A percentile compares a stretch with the other conserved stretches of the same genome.
Evolutionary conservation across 2,888 invertebrate genomes (phyloP).

Genomic region (Serrognathus titanus): DNA sequence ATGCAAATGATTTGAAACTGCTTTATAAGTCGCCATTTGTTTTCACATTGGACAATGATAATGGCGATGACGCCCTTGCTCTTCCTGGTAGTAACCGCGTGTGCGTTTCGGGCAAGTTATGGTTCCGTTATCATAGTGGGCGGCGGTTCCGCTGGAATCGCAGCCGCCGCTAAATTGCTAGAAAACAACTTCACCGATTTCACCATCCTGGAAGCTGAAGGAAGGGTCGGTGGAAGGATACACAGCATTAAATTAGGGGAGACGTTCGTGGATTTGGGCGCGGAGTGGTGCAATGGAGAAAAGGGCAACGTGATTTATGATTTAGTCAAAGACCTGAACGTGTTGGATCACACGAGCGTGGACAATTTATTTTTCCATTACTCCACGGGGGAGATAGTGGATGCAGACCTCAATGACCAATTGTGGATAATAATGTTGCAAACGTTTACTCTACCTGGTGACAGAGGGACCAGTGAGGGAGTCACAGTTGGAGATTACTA

Average conservation of each 20-base stretch:
- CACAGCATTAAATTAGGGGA: slow-evolving; percentile 27
- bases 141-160: slow-evolving; percentile 57
- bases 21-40: no score
- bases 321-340: slow-evolving; percentile 37
- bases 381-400: slow-evolving; percentile 33
- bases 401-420: slow-evolving; percentile 25
- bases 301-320: slow-evolving; percentile 41
- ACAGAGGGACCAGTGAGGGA: slow-evolving; percentile 12
- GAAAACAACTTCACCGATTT: slow-evolving; percentile 51
- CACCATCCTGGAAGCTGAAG: slow-evolving; percentile 48
- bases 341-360: slow-evolving; percentile 43
- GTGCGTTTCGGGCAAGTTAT: not conserved
- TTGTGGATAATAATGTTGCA: slow-evolving; percentile 15
- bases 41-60: no score
- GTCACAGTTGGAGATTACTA: slow-evolving; percentile 20
- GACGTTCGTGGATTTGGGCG: slow-evolving; percentile 38
- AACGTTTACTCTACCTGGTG: slow-evolving; percentile 18
- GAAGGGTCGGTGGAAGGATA: slow-evolving; percentile 44
- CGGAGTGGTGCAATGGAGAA: slow-evolving; percentile 49
- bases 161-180: slow-evolving; percentile 52
- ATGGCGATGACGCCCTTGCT: no score
- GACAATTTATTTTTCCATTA: slow-evolving; percentile 36
- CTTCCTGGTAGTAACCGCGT: no score
- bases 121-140: slow-evolving; percentile 53
- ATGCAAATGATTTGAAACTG: no score